A percentile compares a stretch with the other conserved stretches of the same genome.
Evolutionary conservation across 2,888 invertebrate genomes (phyloP).

Genomic region (Xylophagus ater): DNA sequence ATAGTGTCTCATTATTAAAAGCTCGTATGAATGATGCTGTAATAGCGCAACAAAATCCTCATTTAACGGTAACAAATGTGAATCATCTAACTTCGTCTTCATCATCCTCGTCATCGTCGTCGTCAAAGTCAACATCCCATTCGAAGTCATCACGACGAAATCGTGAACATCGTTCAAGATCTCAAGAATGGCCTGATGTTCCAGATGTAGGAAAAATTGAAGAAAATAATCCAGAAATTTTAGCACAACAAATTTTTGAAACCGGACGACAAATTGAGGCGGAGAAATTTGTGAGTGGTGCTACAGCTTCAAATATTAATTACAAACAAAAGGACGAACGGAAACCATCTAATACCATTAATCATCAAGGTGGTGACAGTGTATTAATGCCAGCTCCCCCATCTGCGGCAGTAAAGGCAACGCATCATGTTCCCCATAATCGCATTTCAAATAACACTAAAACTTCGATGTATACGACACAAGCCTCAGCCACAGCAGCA

Average conservation of each 20-base stretch:
- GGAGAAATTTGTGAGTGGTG: constrained; percentile 47
- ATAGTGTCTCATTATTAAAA: constrained; percentile 80
- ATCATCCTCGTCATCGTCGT: constrained; percentile 42
- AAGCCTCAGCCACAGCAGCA: constrained; percentile 7
- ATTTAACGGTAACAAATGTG: constrained; percentile 25
- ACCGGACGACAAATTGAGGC: constrained; percentile 84
- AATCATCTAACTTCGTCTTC: constrained; percentile 36
- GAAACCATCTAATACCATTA: constrained; percentile 23
- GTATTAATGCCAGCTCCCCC: constrained; percentile 38
- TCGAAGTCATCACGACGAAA: constrained; percentile 48
- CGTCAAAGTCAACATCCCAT: constrained; percentile 31
- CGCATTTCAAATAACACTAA: constrained; percentile 5
- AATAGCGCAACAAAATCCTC: constrained; percentile 33
- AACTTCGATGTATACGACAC: constrained; percentile 2
- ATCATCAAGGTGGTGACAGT: constrained; percentile 23
- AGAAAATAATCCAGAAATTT: constrained; percentile 81
- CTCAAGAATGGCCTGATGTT: constrained; percentile 86
- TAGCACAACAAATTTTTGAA: constrained; percentile 82
- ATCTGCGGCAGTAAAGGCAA: constrained; percentile 8
- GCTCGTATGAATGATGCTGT: constrained; percentile 70
- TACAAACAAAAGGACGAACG: constrained; percentile 41
- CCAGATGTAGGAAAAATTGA: constrained; percentile 84
- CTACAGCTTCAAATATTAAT: constrained; percentile 23
- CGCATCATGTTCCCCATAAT: constrained; percentile 4
- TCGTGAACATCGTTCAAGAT: constrained; percentile 63